A percentile compares a stretch with the other conserved stretches of the same genome.
Evolutionary conservation across 1,140 invertebrate species (phyloP).

Genomic region (Chironomus striatipennis): DNA sequence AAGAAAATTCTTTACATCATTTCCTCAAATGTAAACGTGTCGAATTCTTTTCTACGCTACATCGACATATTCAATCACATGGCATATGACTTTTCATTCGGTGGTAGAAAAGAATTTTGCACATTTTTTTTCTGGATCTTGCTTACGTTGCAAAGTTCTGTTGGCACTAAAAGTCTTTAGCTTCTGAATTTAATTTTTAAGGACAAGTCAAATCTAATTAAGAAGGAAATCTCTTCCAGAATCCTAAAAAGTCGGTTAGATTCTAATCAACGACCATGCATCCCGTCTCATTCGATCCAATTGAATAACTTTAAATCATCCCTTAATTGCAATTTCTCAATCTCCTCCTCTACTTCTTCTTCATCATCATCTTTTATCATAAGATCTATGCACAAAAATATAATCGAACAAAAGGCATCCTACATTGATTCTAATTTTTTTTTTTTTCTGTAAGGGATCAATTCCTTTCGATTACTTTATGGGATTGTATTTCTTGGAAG

Average conservation of each 20-base stretch:
- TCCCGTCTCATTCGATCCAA: slow-evolving; percentile 4
- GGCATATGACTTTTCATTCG: background rate
- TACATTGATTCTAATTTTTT: background rate
- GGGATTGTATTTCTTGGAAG: background rate
- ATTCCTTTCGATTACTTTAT: background rate
- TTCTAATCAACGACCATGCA: background rate
- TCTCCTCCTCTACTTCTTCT: slow-evolving; percentile 11
- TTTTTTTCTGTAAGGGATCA: slow-evolving; percentile 14
- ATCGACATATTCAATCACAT: no score
- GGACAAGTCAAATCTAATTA: background rate
- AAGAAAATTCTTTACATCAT: slow-evolving; percentile 14
- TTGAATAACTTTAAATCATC: slow-evolving; percentile 19
- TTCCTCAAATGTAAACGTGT: slow-evolving; percentile 15
- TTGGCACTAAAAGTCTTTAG: background rate
- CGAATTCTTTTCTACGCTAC: background rate
- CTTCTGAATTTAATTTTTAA: background rate
- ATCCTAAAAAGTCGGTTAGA: no score
- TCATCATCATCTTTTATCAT: background rate
- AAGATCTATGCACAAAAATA: slow-evolving; percentile 4
- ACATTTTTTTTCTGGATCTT: background rate
- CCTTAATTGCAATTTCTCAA: slow-evolving; percentile 18
- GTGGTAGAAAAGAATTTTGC: background rate
- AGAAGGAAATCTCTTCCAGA: background rate
- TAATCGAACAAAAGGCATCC: background rate
- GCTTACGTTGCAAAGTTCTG: background rate